phyloP scores from a whole-genome alignment of 2,113 vertebrate genomes.

The Serilophus lunatus region DNA sequence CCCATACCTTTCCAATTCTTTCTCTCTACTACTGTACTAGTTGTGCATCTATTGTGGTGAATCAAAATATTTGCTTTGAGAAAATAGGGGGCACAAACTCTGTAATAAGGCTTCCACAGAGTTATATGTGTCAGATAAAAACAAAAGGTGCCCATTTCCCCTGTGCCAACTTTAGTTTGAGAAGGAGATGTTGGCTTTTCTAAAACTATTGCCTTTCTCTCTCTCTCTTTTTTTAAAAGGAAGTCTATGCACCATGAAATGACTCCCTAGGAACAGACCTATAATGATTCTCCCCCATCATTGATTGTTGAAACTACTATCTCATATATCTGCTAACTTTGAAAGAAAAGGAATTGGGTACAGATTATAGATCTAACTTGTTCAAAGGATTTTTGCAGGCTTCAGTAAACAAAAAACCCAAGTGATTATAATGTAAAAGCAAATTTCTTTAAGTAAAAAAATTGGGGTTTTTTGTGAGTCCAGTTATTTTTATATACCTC shows the following conservation, averaged over 20 bases:
- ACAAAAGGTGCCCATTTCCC: neutral
- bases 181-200: neutral
- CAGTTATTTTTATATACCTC: neutral
- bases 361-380: neutral
- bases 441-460: neutral
- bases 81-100: neutral
- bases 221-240: neutral
- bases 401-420: neutral
- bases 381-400: neutral
- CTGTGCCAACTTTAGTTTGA: neutral
- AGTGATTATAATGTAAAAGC: neutral
- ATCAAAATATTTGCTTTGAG: neutral
- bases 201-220: neutral
- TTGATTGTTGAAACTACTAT: neutral
- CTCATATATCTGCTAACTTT: neutral
- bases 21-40: neutral
- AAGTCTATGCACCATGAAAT: neutral
- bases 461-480: neutral
- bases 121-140: neutral
- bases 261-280: neutral
- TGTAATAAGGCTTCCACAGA: neutral
- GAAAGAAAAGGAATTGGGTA: neutral
- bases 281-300: neutral
- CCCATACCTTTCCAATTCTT: neutral
- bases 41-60: neutral